Percentiles rank a stretch among this genome's conserved stretches.
Evolutionary conservation across 2,113 vertebrate genomes (phyloP).

Genomic region (cattle (Bos taurus)): DNA sequence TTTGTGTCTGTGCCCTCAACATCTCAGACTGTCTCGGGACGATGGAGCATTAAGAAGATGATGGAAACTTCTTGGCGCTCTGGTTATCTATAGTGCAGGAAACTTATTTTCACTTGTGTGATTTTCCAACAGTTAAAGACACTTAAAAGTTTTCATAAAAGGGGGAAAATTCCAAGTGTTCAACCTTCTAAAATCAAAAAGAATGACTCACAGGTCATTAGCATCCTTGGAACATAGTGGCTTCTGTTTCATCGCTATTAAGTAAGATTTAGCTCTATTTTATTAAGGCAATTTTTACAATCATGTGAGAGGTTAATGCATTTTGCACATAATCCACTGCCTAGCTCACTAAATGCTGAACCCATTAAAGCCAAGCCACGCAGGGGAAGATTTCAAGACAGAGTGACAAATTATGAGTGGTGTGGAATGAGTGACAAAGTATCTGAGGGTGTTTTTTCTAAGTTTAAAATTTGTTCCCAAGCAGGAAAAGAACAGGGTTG

Average conservation of each 20-base stretch:
- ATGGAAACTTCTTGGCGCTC: conserved; percentile 38
- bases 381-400: conserved; percentile 40
- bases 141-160: conserved; percentile 68
- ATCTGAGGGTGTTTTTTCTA: neutral
- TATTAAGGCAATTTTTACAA: conserved; percentile 78
- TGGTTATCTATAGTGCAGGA: conserved; percentile 1
- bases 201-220: conserved; percentile 77
- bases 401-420: conserved; percentile 38
- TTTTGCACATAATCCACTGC: conserved; percentile 77
- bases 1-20: neutral
- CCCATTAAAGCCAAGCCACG: conserved; percentile 70
- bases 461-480: conserved; percentile 31
- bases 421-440: conserved; percentile 37
- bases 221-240: conserved; percentile 61
- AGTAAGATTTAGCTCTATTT: conserved; percentile 78
- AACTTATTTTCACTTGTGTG: conserved; percentile 58
- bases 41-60: conserved; percentile 3
- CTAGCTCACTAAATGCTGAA: conserved; percentile 75
- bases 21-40: neutral
- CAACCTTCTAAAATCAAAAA: conserved; percentile 72
- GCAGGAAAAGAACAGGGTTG: conserved; percentile 18
- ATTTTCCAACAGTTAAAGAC: conserved; percentile 63
- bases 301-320: conserved; percentile 80
- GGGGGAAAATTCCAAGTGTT: conserved; percentile 63
- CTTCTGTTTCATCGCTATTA: conserved; percentile 78